These are phyloP conservation scores for Fringilla coelebs DNA, from an alignment of 2,797 vertebrate genomes.

Conservation along the genomic window DNA sequence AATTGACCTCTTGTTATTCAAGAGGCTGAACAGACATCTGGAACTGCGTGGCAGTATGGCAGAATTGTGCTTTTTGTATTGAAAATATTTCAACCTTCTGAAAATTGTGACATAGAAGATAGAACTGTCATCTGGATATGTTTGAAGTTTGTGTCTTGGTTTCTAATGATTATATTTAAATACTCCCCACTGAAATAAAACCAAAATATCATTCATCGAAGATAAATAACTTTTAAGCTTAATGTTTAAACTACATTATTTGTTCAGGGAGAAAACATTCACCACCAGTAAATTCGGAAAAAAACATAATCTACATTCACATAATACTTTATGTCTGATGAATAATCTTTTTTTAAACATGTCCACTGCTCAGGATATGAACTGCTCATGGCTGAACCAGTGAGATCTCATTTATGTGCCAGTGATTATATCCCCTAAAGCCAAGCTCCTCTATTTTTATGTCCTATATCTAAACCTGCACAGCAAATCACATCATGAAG, in stretches of 20 bases:
- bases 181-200: not conserved
- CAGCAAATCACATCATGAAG: not conserved
- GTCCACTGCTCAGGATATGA: not conserved
- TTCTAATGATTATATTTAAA: slow-evolving; percentile 17
- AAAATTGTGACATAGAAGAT: not conserved
- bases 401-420: not conserved
- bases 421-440: not conserved
- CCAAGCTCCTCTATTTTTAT: not conserved
- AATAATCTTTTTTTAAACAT: not conserved
- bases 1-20: slow-evolving; percentile 20
- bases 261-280: not conserved
- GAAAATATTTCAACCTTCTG: not conserved
- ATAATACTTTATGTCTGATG: not conserved
- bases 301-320: not conserved
- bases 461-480: not conserved
- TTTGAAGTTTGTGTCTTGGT: not conserved
- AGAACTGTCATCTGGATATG: not conserved
- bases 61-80: not conserved
- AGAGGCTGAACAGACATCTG: not conserved
- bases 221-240: not conserved
- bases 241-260: not conserved
- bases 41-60: not conserved
- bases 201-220: not conserved
- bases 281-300: not conserved
- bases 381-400: not conserved